Evolutionary conservation across 2,888 invertebrate genomes (phyloP).

Genomic region (Melieria crassipennis): DNA sequence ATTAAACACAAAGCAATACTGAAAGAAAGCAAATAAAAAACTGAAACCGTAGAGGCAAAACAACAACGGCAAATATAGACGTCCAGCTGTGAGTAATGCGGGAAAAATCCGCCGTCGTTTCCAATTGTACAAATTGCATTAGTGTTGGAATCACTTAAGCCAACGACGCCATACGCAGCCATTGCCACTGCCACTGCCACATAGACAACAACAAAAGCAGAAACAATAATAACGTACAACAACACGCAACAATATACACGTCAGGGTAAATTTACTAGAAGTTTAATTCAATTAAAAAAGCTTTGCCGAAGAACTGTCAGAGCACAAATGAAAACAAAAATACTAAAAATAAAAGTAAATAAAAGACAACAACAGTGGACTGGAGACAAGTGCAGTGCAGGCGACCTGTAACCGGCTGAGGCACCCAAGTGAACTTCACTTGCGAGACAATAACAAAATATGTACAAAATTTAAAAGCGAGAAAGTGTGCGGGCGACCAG

Average conservation of each 20-base stretch:
- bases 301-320: too few relatives aligned
- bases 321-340: not conserved
- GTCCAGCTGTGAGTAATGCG: too few relatives aligned
- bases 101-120: not conserved
- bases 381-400: not conserved
- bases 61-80: not conserved
- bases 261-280: slow-evolving; percentile 20
- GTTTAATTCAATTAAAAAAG: slow-evolving; percentile 20
- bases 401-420: too few relatives aligned
- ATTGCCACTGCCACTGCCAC: too few relatives aligned
- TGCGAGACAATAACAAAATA: too few relatives aligned
- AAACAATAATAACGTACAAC: too few relatives aligned
- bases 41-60: not conserved
- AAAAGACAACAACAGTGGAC: not conserved
- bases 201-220: too few relatives aligned
- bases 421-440: too few relatives aligned
- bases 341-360: too few relatives aligned
- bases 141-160: slow-evolving; percentile 5
- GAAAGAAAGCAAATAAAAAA: not conserved
- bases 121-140: slow-evolving; percentile 12
- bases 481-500: too few relatives aligned
- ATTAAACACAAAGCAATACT: not conserved
- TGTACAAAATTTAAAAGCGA: too few relatives aligned
- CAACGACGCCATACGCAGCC: not conserved
- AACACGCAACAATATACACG: too few relatives aligned